These are phyloP conservation scores for Danio jaintianensis DNA, from an alignment of 2,797 vertebrate species.

Conservation along the genomic window DNA sequence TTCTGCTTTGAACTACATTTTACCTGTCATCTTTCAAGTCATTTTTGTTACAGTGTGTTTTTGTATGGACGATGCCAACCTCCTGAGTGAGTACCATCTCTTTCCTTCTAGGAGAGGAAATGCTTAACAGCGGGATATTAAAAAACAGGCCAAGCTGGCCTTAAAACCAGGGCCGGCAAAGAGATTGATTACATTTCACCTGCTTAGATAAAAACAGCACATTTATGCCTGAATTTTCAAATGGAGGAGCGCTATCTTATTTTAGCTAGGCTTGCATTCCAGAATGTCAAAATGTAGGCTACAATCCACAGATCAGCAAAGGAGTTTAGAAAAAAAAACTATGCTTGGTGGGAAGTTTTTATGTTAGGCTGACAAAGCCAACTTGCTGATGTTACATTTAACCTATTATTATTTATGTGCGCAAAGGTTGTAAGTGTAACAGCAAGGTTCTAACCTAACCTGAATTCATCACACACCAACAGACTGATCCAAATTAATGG, in stretches of 20 bases:
- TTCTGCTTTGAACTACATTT: constrained; percentile 1
- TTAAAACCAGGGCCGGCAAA: constrained; percentile 68
- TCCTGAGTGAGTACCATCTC: constrained; percentile 43
- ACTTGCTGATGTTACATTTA: neutral
- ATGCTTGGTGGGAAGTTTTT: constrained; percentile 4
- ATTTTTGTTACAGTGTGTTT: neutral
- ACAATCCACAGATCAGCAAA: constrained; percentile 8
- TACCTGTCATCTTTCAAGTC: neutral
- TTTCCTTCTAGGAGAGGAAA: constrained; percentile 50
- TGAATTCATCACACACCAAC: neutral
- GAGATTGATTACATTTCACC: constrained; percentile 74
- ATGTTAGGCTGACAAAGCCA: constrained; percentile 7
- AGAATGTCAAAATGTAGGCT: constrained; percentile 22
- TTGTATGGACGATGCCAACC: neutral
- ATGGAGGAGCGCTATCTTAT: constrained; percentile 63
- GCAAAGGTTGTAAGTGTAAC: neutral
- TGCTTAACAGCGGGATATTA: constrained; percentile 55
- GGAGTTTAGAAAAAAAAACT: constrained; percentile 10
- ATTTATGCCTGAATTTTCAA: constrained; percentile 65
- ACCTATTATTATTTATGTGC: neutral
- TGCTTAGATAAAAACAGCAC: constrained; percentile 70
- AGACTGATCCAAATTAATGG: neutral
- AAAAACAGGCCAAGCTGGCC: constrained; percentile 69
- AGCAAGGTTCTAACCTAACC: neutral
- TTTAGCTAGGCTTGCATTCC: constrained; percentile 39